A percentile compares a stretch with the other conserved stretches of the same genome.
phyloP scores from a whole-genome alignment of 1,140 invertebrate genomes.

The Orchestia grillus region DNA sequence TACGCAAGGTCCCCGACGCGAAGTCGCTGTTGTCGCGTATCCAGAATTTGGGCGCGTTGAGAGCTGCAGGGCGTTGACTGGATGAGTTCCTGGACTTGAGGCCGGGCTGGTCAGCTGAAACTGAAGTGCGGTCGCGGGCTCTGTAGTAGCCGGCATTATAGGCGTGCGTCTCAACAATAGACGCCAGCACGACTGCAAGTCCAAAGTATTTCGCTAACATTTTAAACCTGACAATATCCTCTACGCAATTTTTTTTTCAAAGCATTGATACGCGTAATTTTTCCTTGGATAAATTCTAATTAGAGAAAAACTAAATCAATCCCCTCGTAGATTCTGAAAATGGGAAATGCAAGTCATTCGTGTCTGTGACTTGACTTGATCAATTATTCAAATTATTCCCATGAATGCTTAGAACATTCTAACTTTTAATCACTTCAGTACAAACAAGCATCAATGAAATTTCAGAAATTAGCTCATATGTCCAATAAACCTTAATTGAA shows the following conservation, averaged over 20 bases:
- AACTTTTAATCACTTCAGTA: too few relatives aligned
- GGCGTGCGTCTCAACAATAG: not conserved
- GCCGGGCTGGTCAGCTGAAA: too few relatives aligned
- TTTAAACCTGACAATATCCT: not conserved
- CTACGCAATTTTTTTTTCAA: not conserved
- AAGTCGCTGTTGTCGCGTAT: constrained; percentile 24
- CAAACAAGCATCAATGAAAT: too few relatives aligned
- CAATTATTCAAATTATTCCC: too few relatives aligned
- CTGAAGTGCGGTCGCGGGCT: not conserved
- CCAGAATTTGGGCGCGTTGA: not conserved
- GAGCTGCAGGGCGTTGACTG: not conserved
- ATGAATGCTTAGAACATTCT: too few relatives aligned
- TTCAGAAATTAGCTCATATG: too few relatives aligned
- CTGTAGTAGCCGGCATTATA: not conserved
- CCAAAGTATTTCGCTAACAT: not conserved
- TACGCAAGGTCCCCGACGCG: not conserved
- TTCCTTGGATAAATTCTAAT: not conserved
- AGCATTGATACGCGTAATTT: not conserved
- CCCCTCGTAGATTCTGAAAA: too few relatives aligned
- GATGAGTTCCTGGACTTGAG: not conserved
- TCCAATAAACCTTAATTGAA: too few relatives aligned
- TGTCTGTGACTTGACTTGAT: too few relatives aligned
- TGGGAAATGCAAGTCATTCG: too few relatives aligned
- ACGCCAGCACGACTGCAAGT: not conserved
- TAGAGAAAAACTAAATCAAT: not conserved